These are phyloP conservation scores for Atherinosoma microstoma DNA, from an alignment of 2,797 vertebrate genomes.

Conservation along the genomic window DNA sequence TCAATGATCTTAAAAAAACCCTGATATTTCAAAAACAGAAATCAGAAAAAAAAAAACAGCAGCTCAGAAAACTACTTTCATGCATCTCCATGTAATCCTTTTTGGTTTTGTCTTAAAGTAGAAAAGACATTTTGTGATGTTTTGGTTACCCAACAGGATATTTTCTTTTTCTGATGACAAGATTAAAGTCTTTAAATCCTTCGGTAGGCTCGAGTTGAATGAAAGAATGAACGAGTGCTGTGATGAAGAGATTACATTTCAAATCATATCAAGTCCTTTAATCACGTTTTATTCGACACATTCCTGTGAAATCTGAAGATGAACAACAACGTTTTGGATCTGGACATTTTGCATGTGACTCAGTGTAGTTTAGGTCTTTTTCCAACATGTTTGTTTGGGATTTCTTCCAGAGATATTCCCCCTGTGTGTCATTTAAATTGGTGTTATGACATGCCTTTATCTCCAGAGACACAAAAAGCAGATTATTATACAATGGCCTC, in stretches of 20 bases:
- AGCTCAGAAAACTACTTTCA: neutral
- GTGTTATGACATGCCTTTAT: constrained; percentile 67
- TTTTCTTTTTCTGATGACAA: constrained; percentile 53
- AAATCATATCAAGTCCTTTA: constrained; percentile 59
- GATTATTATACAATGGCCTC: constrained; percentile 66
- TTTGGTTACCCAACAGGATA: constrained; percentile 21
- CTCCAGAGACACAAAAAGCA: constrained; percentile 61
- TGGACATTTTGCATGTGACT: neutral
- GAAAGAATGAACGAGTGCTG: neutral
- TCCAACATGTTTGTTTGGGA: constrained; percentile 18
- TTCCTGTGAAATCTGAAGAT: constrained; percentile 31
- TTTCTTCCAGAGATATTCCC: constrained; percentile 12
- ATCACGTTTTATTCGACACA: constrained; percentile 51
- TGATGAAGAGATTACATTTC: constrained; percentile 65
- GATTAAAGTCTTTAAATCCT: constrained; percentile 61
- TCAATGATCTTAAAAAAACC: neutral
- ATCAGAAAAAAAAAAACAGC: neutral
- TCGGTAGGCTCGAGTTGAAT: constrained; percentile 24
- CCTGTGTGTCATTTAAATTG: constrained; percentile 56
- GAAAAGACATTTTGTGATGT: constrained; percentile 35
- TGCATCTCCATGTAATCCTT: neutral
- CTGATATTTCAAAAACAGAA: neutral
- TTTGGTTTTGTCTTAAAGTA: constrained; percentile 15
- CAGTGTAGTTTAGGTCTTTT: constrained; percentile 12
- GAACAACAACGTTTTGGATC: constrained; percentile 16